Percentiles rank a stretch among this genome's conserved stretches.
Evolutionary conservation across 2,797 vertebrate genomes (phyloP).

Genomic region (Garrulus glandarius): DNA sequence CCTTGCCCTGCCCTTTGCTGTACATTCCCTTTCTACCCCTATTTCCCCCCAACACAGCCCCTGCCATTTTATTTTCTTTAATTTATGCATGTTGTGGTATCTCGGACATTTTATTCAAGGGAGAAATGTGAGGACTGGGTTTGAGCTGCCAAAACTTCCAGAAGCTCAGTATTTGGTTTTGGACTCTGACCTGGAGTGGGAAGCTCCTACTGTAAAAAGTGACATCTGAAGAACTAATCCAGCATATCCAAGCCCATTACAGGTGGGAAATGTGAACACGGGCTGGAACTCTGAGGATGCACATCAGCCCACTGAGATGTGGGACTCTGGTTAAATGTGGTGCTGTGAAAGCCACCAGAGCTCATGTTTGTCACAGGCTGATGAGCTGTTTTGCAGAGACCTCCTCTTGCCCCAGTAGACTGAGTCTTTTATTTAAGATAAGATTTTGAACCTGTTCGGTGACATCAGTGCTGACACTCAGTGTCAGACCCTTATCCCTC

Average conservation of each 20-base stretch:
- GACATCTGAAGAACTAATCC: neutral
- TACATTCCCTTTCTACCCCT: slow-evolving; percentile 34
- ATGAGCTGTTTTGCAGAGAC: slow-evolving; percentile 11
- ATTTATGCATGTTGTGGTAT: slow-evolving; percentile 49
- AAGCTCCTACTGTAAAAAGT: neutral
- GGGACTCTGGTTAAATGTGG: neutral
- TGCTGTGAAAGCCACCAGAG: slow-evolving; percentile 5
- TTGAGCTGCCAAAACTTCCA: slow-evolving; percentile 35
- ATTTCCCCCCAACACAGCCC: neutral
- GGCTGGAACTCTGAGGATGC: neutral
- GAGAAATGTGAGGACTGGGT: neutral
- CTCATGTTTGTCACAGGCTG: neutral
- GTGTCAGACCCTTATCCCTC: neutral
- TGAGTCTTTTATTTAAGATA: neutral
- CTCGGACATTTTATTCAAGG: slow-evolving; percentile 9
- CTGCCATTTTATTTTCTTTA: neutral
- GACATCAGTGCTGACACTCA: neutral
- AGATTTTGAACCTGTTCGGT: neutral
- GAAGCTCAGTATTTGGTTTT: neutral
- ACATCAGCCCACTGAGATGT: neutral
- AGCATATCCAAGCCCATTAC: neutral
- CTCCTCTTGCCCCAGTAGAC: neutral
- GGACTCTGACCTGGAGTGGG: neutral
- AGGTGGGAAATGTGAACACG: neutral
- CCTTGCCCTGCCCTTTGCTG: slow-evolving; percentile 43